These are phyloP conservation scores for Epinephelus lanceolatus DNA, from an alignment of 2,113 vertebrate species.

Conservation along the genomic window DNA sequence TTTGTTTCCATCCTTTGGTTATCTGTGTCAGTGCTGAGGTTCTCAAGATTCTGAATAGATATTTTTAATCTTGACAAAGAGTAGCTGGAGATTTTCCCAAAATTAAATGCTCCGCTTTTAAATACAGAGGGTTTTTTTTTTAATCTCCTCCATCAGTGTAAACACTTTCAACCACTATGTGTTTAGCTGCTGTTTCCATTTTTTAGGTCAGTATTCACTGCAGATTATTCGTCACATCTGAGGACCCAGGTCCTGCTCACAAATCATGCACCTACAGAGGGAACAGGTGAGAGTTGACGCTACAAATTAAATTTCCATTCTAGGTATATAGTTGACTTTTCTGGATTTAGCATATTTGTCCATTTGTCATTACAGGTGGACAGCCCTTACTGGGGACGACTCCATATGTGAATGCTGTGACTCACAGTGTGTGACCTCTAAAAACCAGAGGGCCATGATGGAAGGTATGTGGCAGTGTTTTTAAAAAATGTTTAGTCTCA, in stretches of 20 bases:
- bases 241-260: constrained; percentile 62
- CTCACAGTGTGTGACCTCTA: constrained; percentile 68
- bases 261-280: constrained; percentile 81
- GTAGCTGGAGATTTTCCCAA: too few relatives aligned
- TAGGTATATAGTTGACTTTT: neutral
- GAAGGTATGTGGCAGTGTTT: constrained; percentile 61
- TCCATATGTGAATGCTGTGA: constrained; percentile 82
- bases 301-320: neutral
- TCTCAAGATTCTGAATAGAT: too few relatives aligned
- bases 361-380: constrained; percentile 72
- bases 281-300: constrained; percentile 41
- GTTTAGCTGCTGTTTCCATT: neutral
- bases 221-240: constrained; percentile 64
- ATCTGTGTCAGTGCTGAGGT: too few relatives aligned
- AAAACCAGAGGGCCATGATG: constrained; percentile 48
- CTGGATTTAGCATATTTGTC: neutral
- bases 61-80: too few relatives aligned
- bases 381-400: constrained; percentile 73
- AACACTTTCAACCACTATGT: too few relatives aligned
- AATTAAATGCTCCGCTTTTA: too few relatives aligned
- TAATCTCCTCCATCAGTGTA: too few relatives aligned
- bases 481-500: neutral
- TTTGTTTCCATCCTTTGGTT: too few relatives aligned
- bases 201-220: constrained; percentile 77
- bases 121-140: too few relatives aligned